These are phyloP conservation scores for Drosophila pectinifera DNA, from an alignment of 1,140 invertebrate genomes.

Conservation along the genomic window DNA sequence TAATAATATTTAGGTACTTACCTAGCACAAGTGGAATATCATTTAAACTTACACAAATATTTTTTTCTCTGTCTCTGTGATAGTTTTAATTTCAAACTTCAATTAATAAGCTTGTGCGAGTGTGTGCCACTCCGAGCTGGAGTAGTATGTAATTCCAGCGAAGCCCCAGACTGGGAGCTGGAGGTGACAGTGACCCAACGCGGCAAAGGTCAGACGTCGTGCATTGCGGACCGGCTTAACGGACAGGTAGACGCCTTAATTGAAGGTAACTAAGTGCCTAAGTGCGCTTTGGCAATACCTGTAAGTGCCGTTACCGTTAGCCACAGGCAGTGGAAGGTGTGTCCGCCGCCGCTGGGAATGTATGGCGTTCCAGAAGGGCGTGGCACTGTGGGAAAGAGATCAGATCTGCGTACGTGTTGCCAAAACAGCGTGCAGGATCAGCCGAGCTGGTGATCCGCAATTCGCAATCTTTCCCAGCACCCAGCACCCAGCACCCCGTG, in stretches of 20 bases:
- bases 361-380: conserved; percentile 17
- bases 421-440: conserved; percentile 38
- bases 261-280: conserved; percentile 32
- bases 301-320: conserved; percentile 42
- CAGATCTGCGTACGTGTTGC: conserved; percentile 41
- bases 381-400: conserved; percentile 35
- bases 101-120: conserved; percentile 18
- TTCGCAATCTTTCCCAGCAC: conserved; percentile 28
- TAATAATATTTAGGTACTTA: too few relatives aligned
- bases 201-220: conserved; percentile 64
- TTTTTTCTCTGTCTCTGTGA: not conserved
- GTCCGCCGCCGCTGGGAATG: conserved; percentile 23
- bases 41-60: not conserved
- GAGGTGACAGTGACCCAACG: conserved; percentile 65
- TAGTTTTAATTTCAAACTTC: conserved; percentile 1
- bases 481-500: conserved; percentile 16
- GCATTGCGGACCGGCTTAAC: conserved; percentile 63
- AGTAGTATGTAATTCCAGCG: conserved; percentile 15
- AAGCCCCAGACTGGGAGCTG: conserved; percentile 11
- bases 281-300: conserved; percentile 66
- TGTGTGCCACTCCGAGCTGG: conserved; percentile 1
- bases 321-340: conserved; percentile 23
- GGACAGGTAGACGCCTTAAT: conserved; percentile 65
- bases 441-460: conserved; percentile 4
- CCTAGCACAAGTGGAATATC: too few relatives aligned